Evolutionary conservation across 2,888 invertebrate species (phyloP), one percentile per base, ranked within the genome.

Genomic region (Malacosoma neustria): DNA sequence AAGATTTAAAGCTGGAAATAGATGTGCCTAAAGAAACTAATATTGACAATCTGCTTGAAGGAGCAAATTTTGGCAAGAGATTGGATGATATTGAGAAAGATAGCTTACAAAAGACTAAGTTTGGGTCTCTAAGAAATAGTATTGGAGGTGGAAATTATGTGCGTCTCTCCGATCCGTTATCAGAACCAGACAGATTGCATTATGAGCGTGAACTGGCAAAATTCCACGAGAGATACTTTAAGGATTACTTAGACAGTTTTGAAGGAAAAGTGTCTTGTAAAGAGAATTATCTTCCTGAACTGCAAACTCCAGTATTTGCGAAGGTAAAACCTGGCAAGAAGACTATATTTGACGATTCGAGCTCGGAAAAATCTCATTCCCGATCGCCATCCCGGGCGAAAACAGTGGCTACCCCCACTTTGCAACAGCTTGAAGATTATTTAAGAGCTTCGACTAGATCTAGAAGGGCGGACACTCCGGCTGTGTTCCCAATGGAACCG

Each of bases 401-500:
- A 40, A 73, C 72, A 0, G 72, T 80, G 2, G 61, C 76, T 11
- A 58, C 81, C 4, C 87, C 87, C 5, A 87, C 87, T 4, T 53
- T 87, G 44, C 85, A 87, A 45, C 87, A 87, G 48, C 57, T 87
- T 37, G 86, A 86, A 38, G 87, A 87, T 40, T 87, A 87, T 39
- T 64, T 87, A 39, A 67, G 74, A 41, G 64, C 72, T 22, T 75
- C 80, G 29, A 64, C 66, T 30, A 66, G 70, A 37, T 67, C 73
- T 1, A 48, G 69, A 41, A 46, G 80, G 36, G 82, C 63, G 37
- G 87, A 71, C 32, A 81, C 75, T 6, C 85, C 85, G 0, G 82
- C 75, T 0, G 15, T 84, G 44, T 85, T 87, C 50, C 82, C 89
- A 33, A 88, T 88, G 70, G 81, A 88, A 34, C 88, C 89, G 0